These are phyloP conservation scores for Aproaerema taeniolella DNA, from an alignment of 2,888 invertebrate genomes.

Conservation along the genomic window DNA sequence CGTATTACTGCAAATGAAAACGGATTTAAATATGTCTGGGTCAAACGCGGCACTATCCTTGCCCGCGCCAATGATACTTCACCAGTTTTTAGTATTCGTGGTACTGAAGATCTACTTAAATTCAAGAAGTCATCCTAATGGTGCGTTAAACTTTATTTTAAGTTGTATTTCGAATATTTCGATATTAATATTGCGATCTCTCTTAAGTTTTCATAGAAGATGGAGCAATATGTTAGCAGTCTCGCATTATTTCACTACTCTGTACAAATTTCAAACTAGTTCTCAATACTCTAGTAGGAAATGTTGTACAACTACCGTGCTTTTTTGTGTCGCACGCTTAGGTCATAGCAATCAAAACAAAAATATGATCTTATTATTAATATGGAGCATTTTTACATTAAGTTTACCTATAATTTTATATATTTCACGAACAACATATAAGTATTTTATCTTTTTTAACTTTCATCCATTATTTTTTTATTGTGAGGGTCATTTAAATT, in stretches of 20 bases:
- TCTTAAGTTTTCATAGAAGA: background rate
- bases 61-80: conserved; percentile 10
- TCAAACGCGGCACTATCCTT: conserved; percentile 15
- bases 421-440: too few species aligned
- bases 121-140: background rate
- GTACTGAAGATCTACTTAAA: background rate
- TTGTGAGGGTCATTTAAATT: too few species aligned
- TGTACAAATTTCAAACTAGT: background rate
- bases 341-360: too few species aligned
- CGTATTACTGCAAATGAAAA: conserved; percentile 10
- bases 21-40: conserved; percentile 15
- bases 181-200: background rate
- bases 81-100: conserved; percentile 8
- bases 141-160: background rate
- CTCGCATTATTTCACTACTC: background rate
- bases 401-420: too few species aligned
- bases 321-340: too few species aligned
- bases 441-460: too few species aligned
- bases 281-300: too few species aligned
- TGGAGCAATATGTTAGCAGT: background rate
- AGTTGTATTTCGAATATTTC: background rate
- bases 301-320: too few species aligned
- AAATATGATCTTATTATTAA: too few species aligned
- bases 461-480: too few species aligned
- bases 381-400: too few species aligned